Evolutionary conservation across 2,113 vertebrate genomes (phyloP).

Genomic region (Cardinalis cardinalis): DNA sequence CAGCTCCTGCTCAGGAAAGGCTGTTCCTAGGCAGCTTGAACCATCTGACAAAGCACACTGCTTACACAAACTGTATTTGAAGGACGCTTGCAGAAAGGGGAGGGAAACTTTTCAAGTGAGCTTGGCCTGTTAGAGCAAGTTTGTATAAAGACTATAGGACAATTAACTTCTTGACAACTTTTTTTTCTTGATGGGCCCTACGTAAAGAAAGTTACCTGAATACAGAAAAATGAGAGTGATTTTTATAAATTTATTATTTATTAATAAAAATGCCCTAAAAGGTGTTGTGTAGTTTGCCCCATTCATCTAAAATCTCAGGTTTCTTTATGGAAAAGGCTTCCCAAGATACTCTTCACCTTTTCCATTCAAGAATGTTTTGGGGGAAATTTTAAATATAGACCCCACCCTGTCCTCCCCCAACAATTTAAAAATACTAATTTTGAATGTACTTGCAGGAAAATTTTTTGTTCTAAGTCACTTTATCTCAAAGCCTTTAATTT

Average conservation of each 20-base stretch:
- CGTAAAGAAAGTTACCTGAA: neutral
- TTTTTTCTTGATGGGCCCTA: neutral
- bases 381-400: neutral
- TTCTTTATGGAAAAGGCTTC: neutral
- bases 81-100: neutral
- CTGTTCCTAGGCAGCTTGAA: neutral
- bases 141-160: neutral
- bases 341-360: neutral
- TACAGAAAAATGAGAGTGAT: neutral
- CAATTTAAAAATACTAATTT: neutral
- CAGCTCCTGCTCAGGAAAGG: neutral
- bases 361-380: neutral
- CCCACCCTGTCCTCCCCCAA: rapidly evolving
- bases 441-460: neutral
- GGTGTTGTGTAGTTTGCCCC: neutral
- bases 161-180: constrained; percentile 2
- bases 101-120: neutral
- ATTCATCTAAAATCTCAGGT: neutral
- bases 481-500: neutral
- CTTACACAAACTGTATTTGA: neutral
- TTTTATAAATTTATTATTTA: neutral
- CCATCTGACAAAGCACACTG: neutral
- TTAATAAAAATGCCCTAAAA: neutral
- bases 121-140: constrained; percentile 2
- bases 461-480: neutral